These are phyloP conservation scores for Seriola aureovittata DNA, from an alignment of 2,113 vertebrate genomes.

Conservation along the genomic window DNA sequence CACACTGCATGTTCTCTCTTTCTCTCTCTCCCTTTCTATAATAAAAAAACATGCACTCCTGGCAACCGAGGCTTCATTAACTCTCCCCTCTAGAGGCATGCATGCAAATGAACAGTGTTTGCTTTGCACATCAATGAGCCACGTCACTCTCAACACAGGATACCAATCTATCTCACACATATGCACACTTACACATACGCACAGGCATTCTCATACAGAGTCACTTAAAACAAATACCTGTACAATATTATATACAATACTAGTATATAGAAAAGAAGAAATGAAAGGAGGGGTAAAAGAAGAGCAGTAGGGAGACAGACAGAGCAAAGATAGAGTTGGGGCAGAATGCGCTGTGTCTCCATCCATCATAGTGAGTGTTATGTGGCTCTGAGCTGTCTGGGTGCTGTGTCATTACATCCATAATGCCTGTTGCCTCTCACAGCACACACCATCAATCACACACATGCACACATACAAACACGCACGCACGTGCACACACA, in stretches of 20 bases:
- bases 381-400: constrained; percentile 78
- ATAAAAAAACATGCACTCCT: constrained; percentile 67
- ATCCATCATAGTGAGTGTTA: constrained; percentile 75
- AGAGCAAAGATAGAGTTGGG: constrained; percentile 51
- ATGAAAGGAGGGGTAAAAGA: background rate
- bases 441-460: constrained; percentile 71
- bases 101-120: constrained; percentile 78
- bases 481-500: constrained; percentile 9
- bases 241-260: background rate
- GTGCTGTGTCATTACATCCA: constrained; percentile 81
- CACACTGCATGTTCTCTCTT: constrained; percentile 28
- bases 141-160: constrained; percentile 56
- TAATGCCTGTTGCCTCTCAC: constrained; percentile 78
- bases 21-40: constrained; percentile 29
- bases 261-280: background rate
- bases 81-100: constrained; percentile 67
- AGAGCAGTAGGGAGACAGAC: constrained; percentile 26
- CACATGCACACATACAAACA: constrained; percentile 1
- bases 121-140: constrained; percentile 78
- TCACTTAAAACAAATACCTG: constrained; percentile 14
- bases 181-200: background rate
- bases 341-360: constrained; percentile 55
- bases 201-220: constrained; percentile 21
- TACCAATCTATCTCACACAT: constrained; percentile 41
- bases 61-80: constrained; percentile 77